Conservation (phyloP, 1,140 invertebrate species). For the Tetraneura akinire region DNA sequence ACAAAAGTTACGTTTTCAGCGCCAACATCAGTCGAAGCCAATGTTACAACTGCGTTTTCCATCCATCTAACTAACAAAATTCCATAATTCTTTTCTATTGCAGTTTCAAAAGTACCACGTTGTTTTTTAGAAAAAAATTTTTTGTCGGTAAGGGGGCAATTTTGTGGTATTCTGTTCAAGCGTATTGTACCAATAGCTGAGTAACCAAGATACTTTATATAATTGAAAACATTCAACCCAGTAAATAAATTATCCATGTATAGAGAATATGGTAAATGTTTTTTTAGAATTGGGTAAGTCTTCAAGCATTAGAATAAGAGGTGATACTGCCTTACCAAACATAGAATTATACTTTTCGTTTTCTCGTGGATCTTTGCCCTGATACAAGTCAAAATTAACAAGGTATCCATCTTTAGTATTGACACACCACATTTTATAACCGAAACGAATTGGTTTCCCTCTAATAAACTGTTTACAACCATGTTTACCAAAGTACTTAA, state of each 20-base stretch:
- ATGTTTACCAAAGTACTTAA: constrained; percentile 62
- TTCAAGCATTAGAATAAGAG: constrained; percentile 26
- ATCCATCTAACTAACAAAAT: neutral
- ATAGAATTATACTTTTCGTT: neutral
- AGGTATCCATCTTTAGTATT: constrained; percentile 45
- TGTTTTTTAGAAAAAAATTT: neutral
- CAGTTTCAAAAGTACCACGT: no score
- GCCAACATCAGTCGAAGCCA: neutral
- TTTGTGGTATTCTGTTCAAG: constrained; percentile 1
- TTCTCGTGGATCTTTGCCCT: constrained; percentile 11
- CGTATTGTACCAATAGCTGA: no score
- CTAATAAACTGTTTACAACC: constrained; percentile 59
- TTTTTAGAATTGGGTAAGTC: constrained; percentile 17
- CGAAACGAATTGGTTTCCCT: constrained; percentile 61
- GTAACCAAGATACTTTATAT: neutral
- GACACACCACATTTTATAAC: constrained; percentile 59
- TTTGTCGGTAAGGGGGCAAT: neutral
- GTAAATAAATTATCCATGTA: constrained; percentile 47
- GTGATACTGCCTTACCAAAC: constrained; percentile 26
- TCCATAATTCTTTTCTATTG: neutral
- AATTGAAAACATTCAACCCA: neutral
- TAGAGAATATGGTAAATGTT: constrained; percentile 20
- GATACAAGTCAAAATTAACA: constrained; percentile 42
- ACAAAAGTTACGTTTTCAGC: no score
- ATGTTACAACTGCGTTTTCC: constrained; percentile 28